Base-by-base conservation (phyloP, 2,113 vertebrate genomes). In the Strix aluco region DNA sequence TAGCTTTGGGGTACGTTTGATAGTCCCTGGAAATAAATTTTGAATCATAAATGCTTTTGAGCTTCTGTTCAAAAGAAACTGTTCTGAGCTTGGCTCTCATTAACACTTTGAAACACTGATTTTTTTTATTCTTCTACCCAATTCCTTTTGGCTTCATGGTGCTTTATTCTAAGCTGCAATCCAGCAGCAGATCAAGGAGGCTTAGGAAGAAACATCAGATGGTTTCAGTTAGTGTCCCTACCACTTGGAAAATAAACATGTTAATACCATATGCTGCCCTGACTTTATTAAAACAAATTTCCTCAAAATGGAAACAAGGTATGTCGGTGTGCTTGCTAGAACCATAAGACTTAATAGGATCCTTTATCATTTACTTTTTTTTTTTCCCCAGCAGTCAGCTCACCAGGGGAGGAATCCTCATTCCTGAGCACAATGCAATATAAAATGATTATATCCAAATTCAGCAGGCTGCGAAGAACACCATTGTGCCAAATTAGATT, bases 131-230 rank as follows among this genome's bases (percentile, higher is more conserved):
- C 8, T 23, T 38, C 11, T 96, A 26, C 80, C 42, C 52, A 22
- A 11, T 88, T 96, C 20, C 74, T 77, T 87, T 71, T 92, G 92
- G 79, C 62, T 94, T 97, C 8, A 0, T 4, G 7, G 16, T 94
- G 82, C 74, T 95, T 96, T 92, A 91, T 63, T 92, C 72, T 97
- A 96, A 96, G 88, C 88, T 95, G 70, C 93, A 96, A 82, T 95
- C 95, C 91, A 93, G 88, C 79, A 94, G 84, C 91, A 97, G 96
- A 97, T 97, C 96, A 97, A 95, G 97, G 77, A 96, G 84, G 96
- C 91, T 97, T 96, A 97, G 91, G 83, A 92, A 90, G 81, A 86
- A 95, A 69, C 95, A 96, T 97, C 94, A 95, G 94, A 88, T 97
- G 94, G 85, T 92, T 97, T 96, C 5, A 14, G 91, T 94, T 94